A percentile compares a stretch with the other conserved stretches of the same genome.
These are phyloP conservation scores for Nasonia vitripennis DNA, from an alignment of 1,140 invertebrate genomes.

Conservation along the genomic window DNA sequence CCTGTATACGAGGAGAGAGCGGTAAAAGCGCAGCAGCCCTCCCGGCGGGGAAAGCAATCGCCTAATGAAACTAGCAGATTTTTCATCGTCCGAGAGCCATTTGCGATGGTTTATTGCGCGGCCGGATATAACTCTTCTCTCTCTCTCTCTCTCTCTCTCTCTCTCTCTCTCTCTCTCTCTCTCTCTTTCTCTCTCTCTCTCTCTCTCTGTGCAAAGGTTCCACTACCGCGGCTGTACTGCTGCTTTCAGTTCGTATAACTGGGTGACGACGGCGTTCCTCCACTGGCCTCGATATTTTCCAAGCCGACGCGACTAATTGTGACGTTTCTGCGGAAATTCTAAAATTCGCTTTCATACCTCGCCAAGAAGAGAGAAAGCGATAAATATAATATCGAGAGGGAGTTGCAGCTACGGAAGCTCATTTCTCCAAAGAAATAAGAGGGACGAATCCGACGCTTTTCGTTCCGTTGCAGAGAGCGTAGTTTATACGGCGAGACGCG, in stretches of 20 bases:
- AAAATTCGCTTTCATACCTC: not conserved
- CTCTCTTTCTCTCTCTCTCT: not conserved
- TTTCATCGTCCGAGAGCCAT: conserved; percentile 38
- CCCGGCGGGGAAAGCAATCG: conserved; percentile 43
- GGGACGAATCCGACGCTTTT: not conserved
- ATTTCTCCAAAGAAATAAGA: not conserved
- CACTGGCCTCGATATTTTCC: conserved; percentile 20
- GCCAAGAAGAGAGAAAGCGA: not conserved
- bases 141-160: not conserved
- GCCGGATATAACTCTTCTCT: not conserved
- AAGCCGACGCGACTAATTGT: not conserved
- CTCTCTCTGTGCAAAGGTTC: not conserved
- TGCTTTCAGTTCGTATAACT: not conserved
- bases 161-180: not conserved
- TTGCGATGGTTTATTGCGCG: conserved; percentile 19
- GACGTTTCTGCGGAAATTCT: not conserved
- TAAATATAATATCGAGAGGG: not conserved
- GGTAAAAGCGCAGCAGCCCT: conserved; percentile 46
- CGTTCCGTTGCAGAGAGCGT: conserved; percentile 28
- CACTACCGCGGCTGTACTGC: too few relatives aligned
- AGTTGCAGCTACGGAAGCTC: not conserved
- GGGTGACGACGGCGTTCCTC: not conserved
- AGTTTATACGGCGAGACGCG: conserved; percentile 50
- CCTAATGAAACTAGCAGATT: conserved; percentile 55
- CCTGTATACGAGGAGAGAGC: conserved; percentile 49